Percentiles rank a stretch among this genome's conserved stretches.
phyloP scores from a whole-genome alignment of 2,797 vertebrate genomes.

The Microctenopoma stevenorrisi region DNA sequence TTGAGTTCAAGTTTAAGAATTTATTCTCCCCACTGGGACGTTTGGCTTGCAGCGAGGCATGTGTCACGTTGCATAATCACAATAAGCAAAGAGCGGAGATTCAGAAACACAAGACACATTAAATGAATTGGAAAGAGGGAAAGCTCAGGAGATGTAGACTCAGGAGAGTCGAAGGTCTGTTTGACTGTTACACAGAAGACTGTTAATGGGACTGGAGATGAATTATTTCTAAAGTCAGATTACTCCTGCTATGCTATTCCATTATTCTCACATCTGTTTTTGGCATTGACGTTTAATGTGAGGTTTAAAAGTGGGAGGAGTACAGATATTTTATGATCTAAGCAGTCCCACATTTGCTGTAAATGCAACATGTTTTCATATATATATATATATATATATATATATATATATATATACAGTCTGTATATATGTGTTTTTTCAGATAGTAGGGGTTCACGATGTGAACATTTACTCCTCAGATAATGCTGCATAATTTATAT shows the following conservation, averaged over 20 bases:
- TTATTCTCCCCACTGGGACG: slow-evolving; percentile 11
- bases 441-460: too few relatives aligned
- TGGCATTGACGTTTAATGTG: background rate
- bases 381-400: too few relatives aligned
- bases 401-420: too few relatives aligned
- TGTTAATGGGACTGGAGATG: slow-evolving; percentile 12
- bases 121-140: slow-evolving; percentile 9
- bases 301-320: background rate
- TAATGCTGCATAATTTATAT: too few relatives aligned
- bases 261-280: slow-evolving; percentile 8
- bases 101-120: slow-evolving; percentile 17
- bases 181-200: background rate
- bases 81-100: slow-evolving; percentile 36
- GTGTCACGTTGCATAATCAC: slow-evolving; percentile 33
- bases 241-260: background rate
- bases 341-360: background rate
- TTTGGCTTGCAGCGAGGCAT: slow-evolving; percentile 31
- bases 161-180: slow-evolving; percentile 1
- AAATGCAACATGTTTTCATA: too few relatives aligned
- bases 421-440: background rate
- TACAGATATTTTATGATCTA: background rate
- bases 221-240: slow-evolving; percentile 12
- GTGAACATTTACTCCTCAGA: too few relatives aligned
- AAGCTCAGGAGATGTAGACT: slow-evolving; percentile 12
- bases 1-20: slow-evolving; percentile 59